Base-by-base conservation (phyloP, 2,797 vertebrate species). In the Gouania willdenowi region DNA sequence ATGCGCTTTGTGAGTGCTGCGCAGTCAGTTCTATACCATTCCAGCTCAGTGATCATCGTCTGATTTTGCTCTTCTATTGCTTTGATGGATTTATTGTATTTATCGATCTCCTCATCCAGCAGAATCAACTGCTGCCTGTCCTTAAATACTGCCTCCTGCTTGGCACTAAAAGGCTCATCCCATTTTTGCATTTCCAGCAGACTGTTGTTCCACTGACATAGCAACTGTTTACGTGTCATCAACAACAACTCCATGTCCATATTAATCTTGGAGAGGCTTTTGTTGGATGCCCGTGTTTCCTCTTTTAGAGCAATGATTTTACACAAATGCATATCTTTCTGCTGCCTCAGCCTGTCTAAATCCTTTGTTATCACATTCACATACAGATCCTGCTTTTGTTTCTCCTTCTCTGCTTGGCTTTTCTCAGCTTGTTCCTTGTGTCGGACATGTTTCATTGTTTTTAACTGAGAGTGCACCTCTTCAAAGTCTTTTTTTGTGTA, bases 21-120 rank as follows among this genome's bases (percentile, higher is more conserved):
- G 15, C 67, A 48, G 8, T 93, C 85, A 0, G 65, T 84, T 76
- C 90, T 79, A 1, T 48, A 61, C 1, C 85, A 82, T 65, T 80
- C 90, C 46, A 95, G 79, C 68, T 77, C 56, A 40, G 78, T 14
- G 0, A 88, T 90, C 29, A 97, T 88, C 3, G 51, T 43, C 66
- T 97, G 94, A 0, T 93, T 94, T 43, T 54, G 79, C 42, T 95
- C 92, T 40, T 95, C 90, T 68, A 94, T 93, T 8, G 79, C 84
- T 17, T 53, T 62, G 58, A 82, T 88, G 0, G 85, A 90, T 33
- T 85, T 93, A 57, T 82, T 90, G 41, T 83, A 92, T 65, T 83
- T 82, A 1, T 90, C 87, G 5, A 90, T 86, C 68, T 93, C 89
- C 1, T 48, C 62, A 26, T 93, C 87, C 1, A 92, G 45, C 28